phyloP scores from a whole-genome alignment of 2,797 vertebrate species.

The Artibeus lituratus region DNA sequence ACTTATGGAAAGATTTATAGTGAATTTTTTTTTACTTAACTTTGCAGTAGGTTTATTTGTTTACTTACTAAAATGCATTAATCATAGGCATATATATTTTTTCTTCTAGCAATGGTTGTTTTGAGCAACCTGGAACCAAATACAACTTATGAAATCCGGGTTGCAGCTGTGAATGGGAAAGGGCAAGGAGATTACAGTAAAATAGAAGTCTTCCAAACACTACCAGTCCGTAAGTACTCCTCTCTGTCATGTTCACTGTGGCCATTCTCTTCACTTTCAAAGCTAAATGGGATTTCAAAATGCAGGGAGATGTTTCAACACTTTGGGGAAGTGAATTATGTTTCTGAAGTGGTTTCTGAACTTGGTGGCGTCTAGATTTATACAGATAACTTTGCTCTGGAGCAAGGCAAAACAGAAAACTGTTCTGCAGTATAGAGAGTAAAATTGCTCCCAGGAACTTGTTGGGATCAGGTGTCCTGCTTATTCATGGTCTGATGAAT shows the following conservation, averaged over 20 bases:
- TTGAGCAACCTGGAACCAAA: conserved; percentile 96
- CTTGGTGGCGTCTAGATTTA: not conserved
- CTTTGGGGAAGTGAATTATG: not conserved
- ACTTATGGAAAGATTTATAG: not conserved
- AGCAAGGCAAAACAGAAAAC: not conserved
- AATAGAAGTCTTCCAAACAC: conserved; percentile 94
- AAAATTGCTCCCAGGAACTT: not conserved
- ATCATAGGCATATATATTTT: not conserved
- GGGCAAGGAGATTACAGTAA: conserved; percentile 97
- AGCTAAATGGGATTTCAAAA: conserved; percentile 12
- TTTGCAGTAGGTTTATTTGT: not conserved
- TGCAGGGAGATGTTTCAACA: not conserved
- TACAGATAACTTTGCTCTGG: not conserved
- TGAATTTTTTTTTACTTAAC: not conserved
- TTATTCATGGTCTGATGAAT: not conserved
- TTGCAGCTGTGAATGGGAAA: conserved; percentile 97
- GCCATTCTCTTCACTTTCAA: not conserved
- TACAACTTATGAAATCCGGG: conserved; percentile 95
- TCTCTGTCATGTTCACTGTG: not conserved
- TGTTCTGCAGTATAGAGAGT: accelerated
- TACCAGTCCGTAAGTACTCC: conserved; percentile 94
- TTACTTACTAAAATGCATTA: not conserved
- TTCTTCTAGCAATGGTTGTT: conserved; percentile 89
- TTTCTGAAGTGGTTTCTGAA: conserved; percentile 16
- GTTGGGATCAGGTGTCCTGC: not conserved